phyloP scores from a whole-genome alignment of 64 coral and sea anemone species.

The Actinia equina region DNA sequence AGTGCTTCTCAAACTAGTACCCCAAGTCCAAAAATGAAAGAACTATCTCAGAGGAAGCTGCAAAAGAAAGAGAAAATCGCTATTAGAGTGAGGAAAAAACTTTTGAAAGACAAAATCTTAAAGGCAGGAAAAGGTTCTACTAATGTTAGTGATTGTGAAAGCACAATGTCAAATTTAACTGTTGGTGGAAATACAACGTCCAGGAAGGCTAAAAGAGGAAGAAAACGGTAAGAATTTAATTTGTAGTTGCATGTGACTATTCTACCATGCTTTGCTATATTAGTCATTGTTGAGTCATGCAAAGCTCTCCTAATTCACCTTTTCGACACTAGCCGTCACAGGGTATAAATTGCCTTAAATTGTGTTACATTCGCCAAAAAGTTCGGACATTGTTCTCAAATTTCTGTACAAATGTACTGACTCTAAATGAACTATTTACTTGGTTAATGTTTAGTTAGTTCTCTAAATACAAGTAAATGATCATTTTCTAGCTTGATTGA shows the following conservation, averaged over 20 bases:
- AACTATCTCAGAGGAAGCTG: not conserved
- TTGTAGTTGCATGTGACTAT: not conserved
- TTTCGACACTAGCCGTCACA: too few relatives aligned
- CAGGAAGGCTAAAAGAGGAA: not conserved
- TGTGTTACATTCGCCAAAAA: too few relatives aligned
- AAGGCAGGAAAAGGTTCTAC: not conserved
- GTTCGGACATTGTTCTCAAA: too few relatives aligned
- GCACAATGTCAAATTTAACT: slow-evolving; percentile 13
- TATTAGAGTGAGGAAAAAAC: slow-evolving; percentile 5
- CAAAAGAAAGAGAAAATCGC: slow-evolving; percentile 7
- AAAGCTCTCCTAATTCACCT: too few relatives aligned
- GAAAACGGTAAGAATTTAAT: not conserved
- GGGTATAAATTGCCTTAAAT: too few relatives aligned
- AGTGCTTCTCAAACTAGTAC: not conserved
- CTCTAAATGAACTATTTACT: too few relatives aligned
- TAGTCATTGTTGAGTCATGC: not conserved
- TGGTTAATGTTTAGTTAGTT: too few relatives aligned
- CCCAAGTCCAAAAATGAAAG: not conserved
- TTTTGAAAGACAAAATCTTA: not conserved
- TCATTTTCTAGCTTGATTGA: too few relatives aligned
- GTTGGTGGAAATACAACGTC: not conserved
- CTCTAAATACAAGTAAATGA: too few relatives aligned
- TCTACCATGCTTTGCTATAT: not conserved
- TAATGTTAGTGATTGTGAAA: slow-evolving; percentile 9
- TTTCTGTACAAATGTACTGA: too few relatives aligned